Conservation (phyloP, 2,113 vertebrate genomes). For the Recurvirostra avosetta region DNA sequence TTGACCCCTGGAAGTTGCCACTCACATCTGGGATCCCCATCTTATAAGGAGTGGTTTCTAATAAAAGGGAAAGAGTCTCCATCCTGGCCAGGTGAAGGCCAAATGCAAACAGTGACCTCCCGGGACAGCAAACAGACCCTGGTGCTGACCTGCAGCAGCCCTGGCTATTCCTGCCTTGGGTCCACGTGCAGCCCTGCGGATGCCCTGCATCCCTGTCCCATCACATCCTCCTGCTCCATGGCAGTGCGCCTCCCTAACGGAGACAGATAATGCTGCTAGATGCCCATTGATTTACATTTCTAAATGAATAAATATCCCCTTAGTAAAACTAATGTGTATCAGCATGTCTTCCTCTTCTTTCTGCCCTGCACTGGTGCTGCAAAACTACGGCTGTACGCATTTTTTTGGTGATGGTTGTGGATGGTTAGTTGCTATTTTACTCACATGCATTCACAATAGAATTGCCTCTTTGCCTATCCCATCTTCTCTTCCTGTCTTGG, state of each 20-base stretch:
- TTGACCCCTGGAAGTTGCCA: not conserved
- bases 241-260: not conserved
- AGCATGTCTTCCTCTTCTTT: not conserved
- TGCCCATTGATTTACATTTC: not conserved
- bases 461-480: not conserved
- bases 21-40: not conserved
- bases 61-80: not conserved
- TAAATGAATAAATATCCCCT: not conserved
- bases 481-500: not conserved
- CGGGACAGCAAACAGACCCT: not conserved
- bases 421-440: not conserved
- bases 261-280: not conserved
- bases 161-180: not conserved
- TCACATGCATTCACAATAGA: not conserved
- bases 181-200: not conserved
- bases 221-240: not conserved
- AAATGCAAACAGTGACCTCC: not conserved
- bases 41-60: not conserved
- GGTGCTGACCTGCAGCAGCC: not conserved
- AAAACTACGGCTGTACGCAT: accelerated
- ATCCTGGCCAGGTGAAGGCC: not conserved
- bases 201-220: not conserved
- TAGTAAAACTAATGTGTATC: not conserved
- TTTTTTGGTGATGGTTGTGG: not conserved
- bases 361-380: accelerated